Evolutionary conservation across 2,113 vertebrate species (phyloP).

Genomic region (Lathamus discolor): DNA sequence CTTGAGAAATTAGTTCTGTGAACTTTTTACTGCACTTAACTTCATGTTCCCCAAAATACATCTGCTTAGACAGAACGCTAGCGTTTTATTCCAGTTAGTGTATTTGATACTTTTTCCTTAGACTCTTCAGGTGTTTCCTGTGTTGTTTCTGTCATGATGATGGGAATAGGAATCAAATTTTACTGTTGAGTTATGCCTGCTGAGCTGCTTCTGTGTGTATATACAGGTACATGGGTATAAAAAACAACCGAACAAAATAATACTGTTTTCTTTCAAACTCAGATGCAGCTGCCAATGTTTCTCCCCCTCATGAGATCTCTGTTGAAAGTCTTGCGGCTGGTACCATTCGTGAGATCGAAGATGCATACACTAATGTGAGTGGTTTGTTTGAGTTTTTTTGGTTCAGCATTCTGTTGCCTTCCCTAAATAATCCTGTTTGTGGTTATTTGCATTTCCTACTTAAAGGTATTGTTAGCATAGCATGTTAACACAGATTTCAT

Average conservation of each 20-base stretch:
- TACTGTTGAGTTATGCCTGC: not conserved
- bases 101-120: not conserved
- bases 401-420: not conserved
- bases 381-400: not conserved
- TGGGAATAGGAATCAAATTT: not conserved
- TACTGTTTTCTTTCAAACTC: not conserved
- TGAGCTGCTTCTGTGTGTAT: not conserved
- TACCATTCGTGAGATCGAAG: not conserved
- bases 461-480: not conserved
- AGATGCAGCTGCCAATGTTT: conserved; percentile 70
- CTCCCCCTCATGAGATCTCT: conserved; percentile 42
- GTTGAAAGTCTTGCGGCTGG: conserved; percentile 20
- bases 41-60: not conserved
- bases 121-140: not conserved
- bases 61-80: not conserved
- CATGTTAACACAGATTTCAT: not conserved
- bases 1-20: not conserved
- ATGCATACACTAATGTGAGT: conserved; percentile 66
- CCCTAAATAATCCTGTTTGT: not conserved
- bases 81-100: not conserved
- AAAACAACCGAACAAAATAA: not conserved
- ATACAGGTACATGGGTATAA: not conserved
- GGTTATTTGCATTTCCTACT: not conserved
- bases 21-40: not conserved
- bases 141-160: not conserved